Percentiles rank a stretch among this genome's conserved stretches.
These are phyloP conservation scores for Halocaridina rubra DNA, from an alignment of 2,888 invertebrate genomes.

Conservation along the genomic window DNA sequence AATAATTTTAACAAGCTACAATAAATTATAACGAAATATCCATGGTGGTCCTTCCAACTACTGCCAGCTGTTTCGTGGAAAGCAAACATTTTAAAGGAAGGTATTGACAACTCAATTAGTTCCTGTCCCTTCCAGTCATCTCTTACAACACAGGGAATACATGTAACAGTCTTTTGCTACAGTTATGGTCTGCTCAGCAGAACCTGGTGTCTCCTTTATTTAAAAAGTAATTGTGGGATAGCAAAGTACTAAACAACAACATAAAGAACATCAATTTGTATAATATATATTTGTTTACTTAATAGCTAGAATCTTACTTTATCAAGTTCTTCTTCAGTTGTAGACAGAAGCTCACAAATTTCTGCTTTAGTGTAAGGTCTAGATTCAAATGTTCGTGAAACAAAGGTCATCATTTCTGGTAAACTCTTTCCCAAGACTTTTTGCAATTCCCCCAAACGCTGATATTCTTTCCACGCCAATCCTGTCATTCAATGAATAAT, in stretches of 20 bases:
- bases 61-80: neutral
- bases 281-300: neutral
- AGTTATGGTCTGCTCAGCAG: no score
- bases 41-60: neutral
- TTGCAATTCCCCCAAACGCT: constrained; percentile 82
- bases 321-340: constrained; percentile 67
- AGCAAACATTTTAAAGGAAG: neutral
- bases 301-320: constrained; percentile 3
- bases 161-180: no score
- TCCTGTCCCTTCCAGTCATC: no score
- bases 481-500: no score
- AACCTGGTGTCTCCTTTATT: no score
- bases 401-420: constrained; percentile 78
- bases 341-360: constrained; percentile 73
- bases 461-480: constrained; percentile 76
- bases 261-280: neutral
- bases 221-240: no score
- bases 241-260: no score
- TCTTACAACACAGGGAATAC: no score
- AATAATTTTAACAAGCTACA: neutral
- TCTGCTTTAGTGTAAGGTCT: constrained; percentile 78
- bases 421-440: constrained; percentile 75
- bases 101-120: neutral
- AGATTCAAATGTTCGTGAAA: constrained; percentile 75
- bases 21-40: neutral